Evolutionary conservation across 2,888 invertebrate species (phyloP).

Genomic region (Ashinkailepas kermadecensis): DNA sequence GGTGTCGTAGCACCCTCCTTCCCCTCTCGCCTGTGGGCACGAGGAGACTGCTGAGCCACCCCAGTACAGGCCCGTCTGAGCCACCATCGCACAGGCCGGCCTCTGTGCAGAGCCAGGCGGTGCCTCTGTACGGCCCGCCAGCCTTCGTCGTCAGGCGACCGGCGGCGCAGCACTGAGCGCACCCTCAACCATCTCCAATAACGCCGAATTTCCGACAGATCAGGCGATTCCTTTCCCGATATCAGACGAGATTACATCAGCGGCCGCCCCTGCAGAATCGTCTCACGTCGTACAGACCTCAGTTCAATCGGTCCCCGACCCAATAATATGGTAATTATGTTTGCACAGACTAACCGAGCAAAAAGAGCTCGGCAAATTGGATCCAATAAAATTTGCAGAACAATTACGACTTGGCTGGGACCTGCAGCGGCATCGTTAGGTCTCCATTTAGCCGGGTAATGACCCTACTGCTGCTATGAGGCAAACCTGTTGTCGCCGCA

Average conservation of each 20-base stretch:
- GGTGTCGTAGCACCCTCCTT: no score
- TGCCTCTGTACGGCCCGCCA: background rate
- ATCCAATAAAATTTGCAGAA: constrained; percentile 19
- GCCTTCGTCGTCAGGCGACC: no score
- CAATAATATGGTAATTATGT: constrained; percentile 23
- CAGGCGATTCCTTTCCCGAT: background rate
- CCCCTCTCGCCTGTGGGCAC: no score
- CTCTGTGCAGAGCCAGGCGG: background rate
- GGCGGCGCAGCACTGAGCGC: no score
- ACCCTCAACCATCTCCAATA: background rate
- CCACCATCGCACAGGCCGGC: no score
- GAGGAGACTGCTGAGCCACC: no score
- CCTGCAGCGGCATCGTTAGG: background rate
- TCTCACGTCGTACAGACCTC: background rate
- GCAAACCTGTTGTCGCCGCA: background rate
- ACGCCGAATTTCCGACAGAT: background rate
- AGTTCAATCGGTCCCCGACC: background rate
- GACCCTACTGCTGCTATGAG: background rate
- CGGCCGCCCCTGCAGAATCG: background rate
- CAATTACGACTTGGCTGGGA: background rate
- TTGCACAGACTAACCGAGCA: constrained; percentile 23
- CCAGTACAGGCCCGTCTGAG: no score
- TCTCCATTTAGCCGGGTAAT: background rate
- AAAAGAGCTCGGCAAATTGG: constrained; percentile 16
- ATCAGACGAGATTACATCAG: background rate